Evolutionary conservation across 2,888 invertebrate species (phyloP), one percentile per base, ranked within the genome.

Genomic region (Trimorus sp.): DNA sequence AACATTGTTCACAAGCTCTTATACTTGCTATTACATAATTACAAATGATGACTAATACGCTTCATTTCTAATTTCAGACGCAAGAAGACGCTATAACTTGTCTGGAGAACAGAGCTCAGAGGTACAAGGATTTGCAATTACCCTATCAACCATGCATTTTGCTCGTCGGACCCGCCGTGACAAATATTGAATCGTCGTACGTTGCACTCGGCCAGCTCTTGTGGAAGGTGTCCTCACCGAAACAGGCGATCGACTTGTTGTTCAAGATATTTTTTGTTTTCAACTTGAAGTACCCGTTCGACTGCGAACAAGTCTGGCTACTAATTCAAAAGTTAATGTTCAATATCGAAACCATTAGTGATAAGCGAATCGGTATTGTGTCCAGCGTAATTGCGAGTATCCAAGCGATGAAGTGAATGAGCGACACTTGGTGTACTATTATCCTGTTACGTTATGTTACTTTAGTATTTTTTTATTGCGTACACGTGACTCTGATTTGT

Each of bases 291-390:
- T 84, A 84, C 42, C 84, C 82, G 6, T 77, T 77, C 38, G 82
- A 84, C 40, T 82, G 82, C 16, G 79, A 84, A 59, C 77, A 82
- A 66, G 74, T 84, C 2, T 84, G 84, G 84, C 11, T 84, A 45
- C 49, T 84, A 0, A 71, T 84, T 7, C 84, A 84, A 62, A 77
- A 80, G 48, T 60, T 68, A 45, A 14, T 84, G 48, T 48, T n/a
- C 7, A 14, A 14, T 12, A 84, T 84, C 16, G 68, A 82, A 54
- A 80, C 75, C 9, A 53, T 62, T 42, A 68, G 38, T 37, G 84
- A 82, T 71, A 78, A 77, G 37, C 60, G 73, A 77, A 79, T 82
- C 14, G 78, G 70, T 15, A 77, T 80, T 65, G 83, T 83, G 11
- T 74, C 77, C 12, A 80, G 83, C 53, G 77, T 76, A 54, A 71